Evolutionary conservation across 1,140 invertebrate species (phyloP).

Genomic region (Hypothenemus hampei): DNA sequence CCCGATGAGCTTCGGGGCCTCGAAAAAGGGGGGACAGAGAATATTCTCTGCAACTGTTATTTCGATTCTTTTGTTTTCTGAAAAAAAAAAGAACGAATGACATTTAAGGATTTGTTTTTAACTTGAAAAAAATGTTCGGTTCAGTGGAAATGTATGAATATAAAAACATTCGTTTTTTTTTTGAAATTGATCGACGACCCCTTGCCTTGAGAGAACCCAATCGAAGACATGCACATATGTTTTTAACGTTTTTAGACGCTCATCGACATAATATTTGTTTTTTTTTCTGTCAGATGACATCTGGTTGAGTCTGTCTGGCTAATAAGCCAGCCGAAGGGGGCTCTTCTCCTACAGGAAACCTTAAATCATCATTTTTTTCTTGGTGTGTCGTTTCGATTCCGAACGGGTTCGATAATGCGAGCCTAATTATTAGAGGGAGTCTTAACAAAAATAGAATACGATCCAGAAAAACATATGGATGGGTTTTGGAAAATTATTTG

Average conservation of each 20-base stretch:
- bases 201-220: too few relatives aligned
- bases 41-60: slow-evolving; percentile 26
- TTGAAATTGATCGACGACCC: too few relatives aligned
- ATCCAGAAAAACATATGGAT: too few relatives aligned
- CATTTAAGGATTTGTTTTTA: too few relatives aligned
- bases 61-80: slow-evolving; percentile 7
- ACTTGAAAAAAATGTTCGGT: not conserved
- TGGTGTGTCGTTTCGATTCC: too few relatives aligned
- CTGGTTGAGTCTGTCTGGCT: slow-evolving; percentile 11
- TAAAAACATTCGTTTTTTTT: not conserved
- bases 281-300: slow-evolving; percentile 10
- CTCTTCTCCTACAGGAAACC: slow-evolving; percentile 13
- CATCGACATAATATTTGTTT: slow-evolving; percentile 10
- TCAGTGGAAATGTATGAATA: not conserved
- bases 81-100: too few relatives aligned
- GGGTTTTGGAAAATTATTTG: too few relatives aligned
- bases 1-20: too few relatives aligned
- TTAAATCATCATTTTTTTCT: too few relatives aligned
- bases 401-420: too few relatives aligned
- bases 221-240: slow-evolving; percentile 2
- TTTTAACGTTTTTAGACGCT: slow-evolving; percentile 7
- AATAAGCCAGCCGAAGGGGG: slow-evolving; percentile 16
- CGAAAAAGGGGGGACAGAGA: slow-evolving; percentile 28
- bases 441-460: too few relatives aligned
- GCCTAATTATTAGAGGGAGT: too few relatives aligned